Evolutionary conservation across 2,113 vertebrate genomes (phyloP), one percentile per base, ranked within the genome.

Genomic region (Seriola quinqueradiata): DNA sequence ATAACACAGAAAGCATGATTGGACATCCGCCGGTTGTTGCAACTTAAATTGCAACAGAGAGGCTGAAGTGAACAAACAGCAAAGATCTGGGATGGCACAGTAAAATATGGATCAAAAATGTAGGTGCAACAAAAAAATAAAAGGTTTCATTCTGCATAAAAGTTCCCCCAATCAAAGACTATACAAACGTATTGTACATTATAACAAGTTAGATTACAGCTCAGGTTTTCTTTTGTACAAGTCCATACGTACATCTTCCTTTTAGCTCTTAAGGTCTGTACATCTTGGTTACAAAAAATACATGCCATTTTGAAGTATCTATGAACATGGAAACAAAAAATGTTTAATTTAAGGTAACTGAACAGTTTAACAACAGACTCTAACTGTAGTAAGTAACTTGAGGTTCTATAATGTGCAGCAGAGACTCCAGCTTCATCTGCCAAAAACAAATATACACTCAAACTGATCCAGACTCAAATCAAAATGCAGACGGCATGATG

Each of bases 261-360:
- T 77, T 93, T 66, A 84, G 78, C 75, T 89, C 87, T 91, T 54
- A 70, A 87, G 83, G 90, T 94, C 95, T 97, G 95, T 96, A 96
- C 95, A 97, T 93, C 94, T 95, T 95, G 90, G 90, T 94, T 96
- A 96, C 95, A 96, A 96, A 96, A 87, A 95, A 95, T 86, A 94
- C 89, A 94, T 89, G 95, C 95, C 90, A 92, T 95, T 94, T 93
- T 82, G 40, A 79, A 69, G 44, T 75, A 75, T 78, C 79, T 91
- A 81, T 91, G 77, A 75, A 78, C 81, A 90, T 17, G 81, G 46
- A 79, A 85, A 91, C 61, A 79, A 87, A 55, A 82, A 87, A 74
- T 1, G 46, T 72, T 84, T 83, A 46, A 79, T 81, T 83, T 84
- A 83, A 87, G 59, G 71, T 74, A 67, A 79, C 4, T 52, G 23